phyloP scores from a whole-genome alignment of 2,888 invertebrate species.

The Baccha elongata region DNA sequence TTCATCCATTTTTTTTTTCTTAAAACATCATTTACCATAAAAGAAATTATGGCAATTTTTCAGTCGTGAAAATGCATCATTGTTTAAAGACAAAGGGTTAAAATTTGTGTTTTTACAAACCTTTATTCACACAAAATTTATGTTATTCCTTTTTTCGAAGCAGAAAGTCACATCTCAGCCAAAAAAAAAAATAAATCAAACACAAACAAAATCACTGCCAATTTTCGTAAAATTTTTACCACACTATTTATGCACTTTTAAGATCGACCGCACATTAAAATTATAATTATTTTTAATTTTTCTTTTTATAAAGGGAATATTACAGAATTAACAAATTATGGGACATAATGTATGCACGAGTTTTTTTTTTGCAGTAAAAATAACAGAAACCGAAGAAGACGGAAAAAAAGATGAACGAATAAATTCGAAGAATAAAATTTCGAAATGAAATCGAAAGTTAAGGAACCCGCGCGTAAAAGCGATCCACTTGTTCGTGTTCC shows the following conservation, averaged over 20 bases:
- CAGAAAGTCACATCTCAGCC: conserved; percentile 66
- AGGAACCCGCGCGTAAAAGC: conserved; percentile 55
- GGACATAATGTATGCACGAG: conserved; percentile 16
- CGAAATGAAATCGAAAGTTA: conserved; percentile 71
- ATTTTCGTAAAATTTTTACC: conserved; percentile 30
- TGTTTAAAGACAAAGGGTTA: no score
- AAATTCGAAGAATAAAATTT: conserved; percentile 38
- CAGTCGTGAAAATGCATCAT: no score
- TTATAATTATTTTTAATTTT: background rate
- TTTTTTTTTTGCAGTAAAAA: conserved; percentile 5
- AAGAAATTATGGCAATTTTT: no score
- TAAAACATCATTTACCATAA: no score
- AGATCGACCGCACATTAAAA: conserved; percentile 19
- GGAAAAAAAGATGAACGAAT: conserved; percentile 11
- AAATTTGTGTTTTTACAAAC: conserved; percentile 25
- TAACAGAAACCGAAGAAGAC: conserved; percentile 8
- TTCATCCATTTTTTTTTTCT: no score
- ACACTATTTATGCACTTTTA: conserved; percentile 32
- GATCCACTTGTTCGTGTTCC: conserved; percentile 45
- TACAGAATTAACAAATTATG: background rate
- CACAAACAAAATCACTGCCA: conserved; percentile 24
- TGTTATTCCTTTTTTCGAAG: conserved; percentile 16
- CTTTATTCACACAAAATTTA: conserved; percentile 32
- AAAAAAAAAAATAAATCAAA: conserved; percentile 10
- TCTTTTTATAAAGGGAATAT: conserved; percentile 25